Base-by-base conservation (phyloP, 2,113 vertebrate species). In the Malurus cyaneus region DNA sequence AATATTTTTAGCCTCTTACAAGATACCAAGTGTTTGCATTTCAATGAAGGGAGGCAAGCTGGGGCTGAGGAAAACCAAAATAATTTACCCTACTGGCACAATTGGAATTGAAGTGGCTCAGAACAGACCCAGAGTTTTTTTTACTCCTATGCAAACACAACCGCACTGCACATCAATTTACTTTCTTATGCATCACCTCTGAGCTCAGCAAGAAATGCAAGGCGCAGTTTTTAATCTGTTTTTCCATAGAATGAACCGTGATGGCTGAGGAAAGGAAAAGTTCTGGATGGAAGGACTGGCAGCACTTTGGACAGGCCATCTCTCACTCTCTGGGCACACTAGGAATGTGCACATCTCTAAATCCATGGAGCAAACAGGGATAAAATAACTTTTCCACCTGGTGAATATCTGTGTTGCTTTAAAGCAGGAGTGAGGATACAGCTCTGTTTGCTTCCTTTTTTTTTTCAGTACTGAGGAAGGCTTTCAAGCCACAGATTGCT, bases 331-430 rank as follows among this genome's bases (percentile, higher is more conserved):
- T 29, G 60, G 24, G 6, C 49, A 71, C 3, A 1, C 28, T 18
- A 26, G 2, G 17, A 34, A 70, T 1, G 3, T 3, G 2, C 28
- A 29, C 0, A 1, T 5, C 24, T 36, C 69, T n/a, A 73, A 86
- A 73, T 17, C 65, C 4, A 0, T 0, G 0, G 24, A 70, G 32
- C 25, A 59, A 77, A 13, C 15, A 12, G 18, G 54, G 36, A 47
- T 39, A 72, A 70, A 34, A 46, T 9, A n/a, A 66, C n/a, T 18
- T 39, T 12, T 74, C 16, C 12, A 44, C 21, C 32, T 52, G 24
- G 25, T 2, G 5, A 49, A 7, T 10, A 65, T 7, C 16, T 24
- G 39, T 2, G 1, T 9, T 69, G 31, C 41, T 88, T 73, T 62
- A 56, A 74, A 80, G 34, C 7, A 2, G 24, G 59, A 78, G 25